phyloP scores from a whole-genome alignment of 2,888 invertebrate species.

The Melikaiella ostensackeni region DNA sequence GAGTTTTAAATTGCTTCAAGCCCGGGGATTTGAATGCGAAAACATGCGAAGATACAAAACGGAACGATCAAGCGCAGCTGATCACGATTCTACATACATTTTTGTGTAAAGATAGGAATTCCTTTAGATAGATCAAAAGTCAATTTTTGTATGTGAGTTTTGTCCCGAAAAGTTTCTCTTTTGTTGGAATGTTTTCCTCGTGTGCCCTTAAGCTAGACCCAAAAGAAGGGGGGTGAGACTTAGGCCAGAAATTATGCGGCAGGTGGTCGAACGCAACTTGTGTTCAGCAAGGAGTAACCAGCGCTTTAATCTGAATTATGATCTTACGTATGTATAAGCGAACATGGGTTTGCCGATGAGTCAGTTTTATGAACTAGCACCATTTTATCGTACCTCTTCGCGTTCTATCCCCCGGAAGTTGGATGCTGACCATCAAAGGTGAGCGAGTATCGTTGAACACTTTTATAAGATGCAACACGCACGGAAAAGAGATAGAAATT shows the following conservation, averaged over 20 bases:
- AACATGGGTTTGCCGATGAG: constrained; percentile 43
- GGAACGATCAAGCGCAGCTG: constrained; percentile 35
- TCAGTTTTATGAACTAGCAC: constrained; percentile 52
- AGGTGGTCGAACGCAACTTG: constrained; percentile 53
- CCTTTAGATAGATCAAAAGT: background rate
- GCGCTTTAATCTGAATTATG: constrained; percentile 55
- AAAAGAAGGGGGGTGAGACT: constrained; percentile 35
- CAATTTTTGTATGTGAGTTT: background rate
- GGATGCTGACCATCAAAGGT: constrained; percentile 5
- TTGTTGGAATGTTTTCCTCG: background rate
- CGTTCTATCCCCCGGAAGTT: constrained; percentile 28
- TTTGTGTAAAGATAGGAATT: background rate
- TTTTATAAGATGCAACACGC: constrained; percentile 8
- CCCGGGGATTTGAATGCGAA: constrained; percentile 39
- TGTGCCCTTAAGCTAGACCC: background rate
- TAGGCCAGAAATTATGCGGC: constrained; percentile 57
- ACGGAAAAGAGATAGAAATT: background rate
- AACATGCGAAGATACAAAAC: constrained; percentile 39
- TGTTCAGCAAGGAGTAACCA: constrained; percentile 47
- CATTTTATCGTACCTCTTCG: constrained; percentile 20
- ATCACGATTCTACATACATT: background rate
- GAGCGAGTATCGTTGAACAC: constrained; percentile 11
- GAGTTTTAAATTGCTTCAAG: constrained; percentile 70
- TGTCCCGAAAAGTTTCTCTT: background rate
- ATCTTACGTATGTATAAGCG: constrained; percentile 52